phyloP scores from a whole-genome alignment of 2,888 invertebrate species.

The Ectemnius cavifrons region DNA sequence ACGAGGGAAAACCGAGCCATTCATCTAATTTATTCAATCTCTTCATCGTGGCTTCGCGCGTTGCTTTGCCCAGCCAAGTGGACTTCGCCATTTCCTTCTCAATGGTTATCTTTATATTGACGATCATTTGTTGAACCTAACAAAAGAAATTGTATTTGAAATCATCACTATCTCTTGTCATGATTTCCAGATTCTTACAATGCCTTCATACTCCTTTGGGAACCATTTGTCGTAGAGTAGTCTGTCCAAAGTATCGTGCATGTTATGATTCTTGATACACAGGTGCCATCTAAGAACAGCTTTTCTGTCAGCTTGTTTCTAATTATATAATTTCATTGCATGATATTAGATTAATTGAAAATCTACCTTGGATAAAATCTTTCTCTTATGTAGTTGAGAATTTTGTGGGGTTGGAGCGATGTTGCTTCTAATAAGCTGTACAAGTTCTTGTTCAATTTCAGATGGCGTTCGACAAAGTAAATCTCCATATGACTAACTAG shows the following conservation, averaged over 20 bases:
- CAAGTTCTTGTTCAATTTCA: neutral
- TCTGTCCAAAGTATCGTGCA: neutral
- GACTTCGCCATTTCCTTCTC: neutral
- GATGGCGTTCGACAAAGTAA: neutral
- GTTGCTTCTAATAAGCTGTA: neutral
- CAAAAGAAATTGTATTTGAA: neutral
- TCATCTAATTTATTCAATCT: neutral
- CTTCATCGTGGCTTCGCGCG: neutral
- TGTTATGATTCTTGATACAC: neutral
- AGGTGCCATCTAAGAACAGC: neutral
- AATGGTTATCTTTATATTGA: neutral
- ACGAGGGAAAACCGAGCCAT: neutral
- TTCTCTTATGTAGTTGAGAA: neutral
- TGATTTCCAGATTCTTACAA: neutral
- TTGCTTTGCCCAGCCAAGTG: neutral
- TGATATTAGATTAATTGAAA: neutral
- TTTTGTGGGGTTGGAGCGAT: no score
- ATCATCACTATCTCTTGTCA: no score
- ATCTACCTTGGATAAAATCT: neutral
- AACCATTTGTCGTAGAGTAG: neutral
- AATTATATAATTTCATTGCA: no score
- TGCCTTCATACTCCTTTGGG: neutral
- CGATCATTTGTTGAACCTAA: neutral
- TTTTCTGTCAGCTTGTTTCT: no score
- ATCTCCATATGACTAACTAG: neutral